Evolutionary conservation across 2,113 vertebrate species (phyloP).

Genomic region (Talpa occidentalis): DNA sequence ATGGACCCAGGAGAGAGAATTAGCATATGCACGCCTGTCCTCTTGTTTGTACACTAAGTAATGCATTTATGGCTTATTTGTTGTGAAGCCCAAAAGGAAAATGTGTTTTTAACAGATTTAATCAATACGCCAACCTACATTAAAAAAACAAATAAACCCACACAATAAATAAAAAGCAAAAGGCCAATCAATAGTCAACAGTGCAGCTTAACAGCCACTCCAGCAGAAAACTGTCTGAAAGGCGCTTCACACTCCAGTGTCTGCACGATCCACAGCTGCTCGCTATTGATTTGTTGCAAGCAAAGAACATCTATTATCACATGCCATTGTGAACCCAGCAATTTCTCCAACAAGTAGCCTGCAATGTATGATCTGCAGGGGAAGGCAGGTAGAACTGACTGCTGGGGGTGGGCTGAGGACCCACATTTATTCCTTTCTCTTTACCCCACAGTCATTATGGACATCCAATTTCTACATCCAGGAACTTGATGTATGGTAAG

Average conservation of each 20-base stretch:
- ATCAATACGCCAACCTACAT: slow-evolving; percentile 71
- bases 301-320: slow-evolving; percentile 72
- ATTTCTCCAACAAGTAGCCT: slow-evolving; percentile 64
- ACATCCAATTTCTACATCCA: background rate
- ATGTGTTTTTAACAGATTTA: slow-evolving; percentile 74
- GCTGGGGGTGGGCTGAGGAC: background rate
- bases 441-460: background rate
- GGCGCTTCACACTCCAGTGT: slow-evolving; percentile 63
- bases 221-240: slow-evolving; percentile 74
- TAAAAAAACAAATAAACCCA: slow-evolving; percentile 77
- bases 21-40: background rate
- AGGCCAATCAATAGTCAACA: slow-evolving; percentile 72
- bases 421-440: background rate
- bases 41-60: slow-evolving; percentile 46
- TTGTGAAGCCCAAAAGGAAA: slow-evolving; percentile 62
- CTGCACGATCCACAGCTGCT: slow-evolving; percentile 64
- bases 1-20: background rate
- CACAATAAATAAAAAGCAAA: slow-evolving; percentile 75
- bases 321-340: slow-evolving; percentile 64
- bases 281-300: slow-evolving; percentile 76
- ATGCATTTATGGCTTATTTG: slow-evolving; percentile 38
- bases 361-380: background rate
- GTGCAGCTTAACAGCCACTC: slow-evolving; percentile 75
- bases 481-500: background rate
- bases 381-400: background rate